A percentile compares a stretch with the other conserved stretches of the same genome.
phyloP scores from a whole-genome alignment of 2,888 invertebrate species.

The Anodontia alba region DNA sequence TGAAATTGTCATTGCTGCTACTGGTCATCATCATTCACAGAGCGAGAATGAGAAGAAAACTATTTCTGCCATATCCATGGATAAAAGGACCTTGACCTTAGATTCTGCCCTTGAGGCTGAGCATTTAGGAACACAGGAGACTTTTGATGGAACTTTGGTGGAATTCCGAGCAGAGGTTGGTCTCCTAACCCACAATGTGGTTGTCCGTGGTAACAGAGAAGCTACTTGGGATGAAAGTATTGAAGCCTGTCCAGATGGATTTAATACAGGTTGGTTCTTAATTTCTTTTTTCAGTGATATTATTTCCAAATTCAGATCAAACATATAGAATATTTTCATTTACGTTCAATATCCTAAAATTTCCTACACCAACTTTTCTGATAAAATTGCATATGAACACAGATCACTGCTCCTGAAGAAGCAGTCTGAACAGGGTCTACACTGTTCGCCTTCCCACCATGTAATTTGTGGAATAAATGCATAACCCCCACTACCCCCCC shows the following conservation, averaged over 20 bases:
- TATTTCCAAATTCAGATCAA: too few species aligned
- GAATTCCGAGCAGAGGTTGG: constrained; percentile 82
- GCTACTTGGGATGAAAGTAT: constrained; percentile 78
- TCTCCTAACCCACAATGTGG: constrained; percentile 79
- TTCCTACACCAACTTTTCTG: too few species aligned
- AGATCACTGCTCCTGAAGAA: too few species aligned
- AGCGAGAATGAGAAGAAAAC: constrained; percentile 76
- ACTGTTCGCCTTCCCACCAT: too few species aligned
- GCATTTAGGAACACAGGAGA: constrained; percentile 74
- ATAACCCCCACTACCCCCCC: too few species aligned
- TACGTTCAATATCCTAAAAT: too few species aligned
- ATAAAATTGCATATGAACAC: too few species aligned
- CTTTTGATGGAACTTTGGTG: constrained; percentile 66
- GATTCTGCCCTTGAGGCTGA: constrained; percentile 64
- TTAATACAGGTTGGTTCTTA: constrained; percentile 76
- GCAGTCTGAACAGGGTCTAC: too few species aligned
- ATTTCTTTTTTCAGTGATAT: neutral
- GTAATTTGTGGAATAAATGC: too few species aligned
- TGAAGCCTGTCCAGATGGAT: constrained; percentile 80
- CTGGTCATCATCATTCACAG: constrained; percentile 77
- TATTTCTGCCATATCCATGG: constrained; percentile 71
- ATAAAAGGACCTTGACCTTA: constrained; percentile 76
- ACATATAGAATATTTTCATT: too few species aligned
- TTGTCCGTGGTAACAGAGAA: constrained; percentile 77
- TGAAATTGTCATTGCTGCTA: constrained; percentile 82